Conservation (phyloP, 2,797 vertebrate species). For the Chelidonichthys spinosus region DNA sequence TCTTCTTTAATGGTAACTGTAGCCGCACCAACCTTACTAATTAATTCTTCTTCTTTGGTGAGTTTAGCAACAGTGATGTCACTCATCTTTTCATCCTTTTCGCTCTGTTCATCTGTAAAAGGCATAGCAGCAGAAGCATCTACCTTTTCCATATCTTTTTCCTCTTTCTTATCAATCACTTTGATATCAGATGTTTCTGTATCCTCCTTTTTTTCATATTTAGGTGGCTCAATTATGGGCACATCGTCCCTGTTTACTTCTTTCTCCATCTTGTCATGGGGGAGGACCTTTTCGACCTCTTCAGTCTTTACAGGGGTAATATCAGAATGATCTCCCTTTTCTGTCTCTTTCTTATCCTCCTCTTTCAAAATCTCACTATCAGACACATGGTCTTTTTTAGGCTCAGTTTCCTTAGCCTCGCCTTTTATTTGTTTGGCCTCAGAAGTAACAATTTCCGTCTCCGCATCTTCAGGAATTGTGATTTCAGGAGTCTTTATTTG, state of each 20-base stretch:
- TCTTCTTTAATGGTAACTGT: conserved; percentile 38
- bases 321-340: conserved; percentile 48
- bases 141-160: conserved; percentile 48
- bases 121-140: conserved; percentile 22
- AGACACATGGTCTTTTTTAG: conserved; percentile 35
- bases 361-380: conserved; percentile 22
- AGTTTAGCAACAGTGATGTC: conserved; percentile 35
- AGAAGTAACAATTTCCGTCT: conserved; percentile 30
- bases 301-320: conserved; percentile 27
- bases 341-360: conserved; percentile 59
- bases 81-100: conserved; percentile 31
- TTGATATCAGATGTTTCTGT: conserved; percentile 39
- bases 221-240: conserved; percentile 3
- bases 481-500: not conserved
- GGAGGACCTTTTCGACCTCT: conserved; percentile 38
- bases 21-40: conserved; percentile 26
- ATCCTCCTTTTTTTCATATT: conserved; percentile 51
- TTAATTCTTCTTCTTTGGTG: conserved; percentile 45
- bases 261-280: conserved; percentile 49
- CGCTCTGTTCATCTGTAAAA: conserved; percentile 29
- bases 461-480: conserved; percentile 29
- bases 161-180: conserved; percentile 34
- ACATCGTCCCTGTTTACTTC: conserved; percentile 37
- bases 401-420: conserved; percentile 38
- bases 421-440: conserved; percentile 35